Percentiles rank a stretch among this genome's conserved stretches.
Evolutionary conservation across 2,113 vertebrate species (phyloP).

Genomic region (Tetraodon nigroviridis): DNA sequence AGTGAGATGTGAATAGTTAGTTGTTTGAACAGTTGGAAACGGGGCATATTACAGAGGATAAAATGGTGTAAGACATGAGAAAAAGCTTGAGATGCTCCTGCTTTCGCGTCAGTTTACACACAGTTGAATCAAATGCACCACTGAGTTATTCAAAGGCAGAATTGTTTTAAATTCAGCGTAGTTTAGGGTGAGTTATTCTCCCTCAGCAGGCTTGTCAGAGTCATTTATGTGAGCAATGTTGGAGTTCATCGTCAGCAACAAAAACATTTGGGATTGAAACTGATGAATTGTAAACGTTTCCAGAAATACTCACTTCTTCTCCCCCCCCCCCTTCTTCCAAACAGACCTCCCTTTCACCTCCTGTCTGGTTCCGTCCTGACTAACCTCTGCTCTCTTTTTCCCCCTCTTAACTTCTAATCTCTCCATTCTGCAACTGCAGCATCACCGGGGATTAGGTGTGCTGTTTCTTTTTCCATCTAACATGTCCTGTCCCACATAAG

Average conservation of each 20-base stretch:
- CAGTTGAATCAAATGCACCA: slow-evolving; percentile 24
- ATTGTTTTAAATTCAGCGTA: slow-evolving; percentile 18
- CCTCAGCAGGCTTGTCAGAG: slow-evolving; percentile 36
- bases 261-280: slow-evolving; percentile 39
- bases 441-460: slow-evolving; percentile 33
- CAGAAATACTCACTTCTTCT: slow-evolving; percentile 55
- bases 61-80: neutral
- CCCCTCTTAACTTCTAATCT: slow-evolving; percentile 34
- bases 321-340: slow-evolving; percentile 50
- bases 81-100: slow-evolving; percentile 5
- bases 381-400: slow-evolving; percentile 73
- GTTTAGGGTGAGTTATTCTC: slow-evolving; percentile 36
- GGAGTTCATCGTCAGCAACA: slow-evolving; percentile 26
- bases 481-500: slow-evolving; percentile 7
- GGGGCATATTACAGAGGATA: slow-evolving; percentile 4
- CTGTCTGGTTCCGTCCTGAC: slow-evolving; percentile 72
- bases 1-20: no score
- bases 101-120: slow-evolving; percentile 6
- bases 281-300: slow-evolving; percentile 60
- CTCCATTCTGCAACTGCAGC: slow-evolving; percentile 22
- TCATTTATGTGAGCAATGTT: slow-evolving; percentile 22
- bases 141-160: slow-evolving; percentile 12
- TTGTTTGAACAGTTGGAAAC: neutral
- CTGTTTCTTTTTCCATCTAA: neutral
- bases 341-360: slow-evolving; percentile 58